These are phyloP conservation scores for Spinus olivaceus DNA, from an alignment of 2,797 vertebrate genomes.

Conservation along the genomic window DNA sequence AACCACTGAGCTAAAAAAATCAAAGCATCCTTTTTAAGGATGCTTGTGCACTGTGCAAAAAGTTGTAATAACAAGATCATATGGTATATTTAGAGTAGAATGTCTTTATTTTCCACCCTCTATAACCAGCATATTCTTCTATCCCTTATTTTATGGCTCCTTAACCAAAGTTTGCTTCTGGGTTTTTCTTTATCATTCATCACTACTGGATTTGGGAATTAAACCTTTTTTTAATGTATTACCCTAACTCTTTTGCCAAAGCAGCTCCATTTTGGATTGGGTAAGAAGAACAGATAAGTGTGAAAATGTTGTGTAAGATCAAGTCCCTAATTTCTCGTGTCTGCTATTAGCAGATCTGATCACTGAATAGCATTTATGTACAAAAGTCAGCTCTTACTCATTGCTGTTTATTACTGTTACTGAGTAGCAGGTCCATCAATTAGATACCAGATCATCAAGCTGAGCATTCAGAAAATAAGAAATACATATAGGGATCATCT, in stretches of 20 bases:
- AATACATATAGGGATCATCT: background rate
- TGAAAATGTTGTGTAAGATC: background rate
- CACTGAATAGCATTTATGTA: background rate
- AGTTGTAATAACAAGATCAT: background rate
- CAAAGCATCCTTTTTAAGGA: background rate
- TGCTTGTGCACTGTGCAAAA: background rate
- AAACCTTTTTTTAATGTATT: background rate
- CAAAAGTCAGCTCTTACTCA: background rate
- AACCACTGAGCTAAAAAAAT: background rate
- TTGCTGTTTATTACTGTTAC: background rate
- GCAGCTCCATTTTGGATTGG: background rate
- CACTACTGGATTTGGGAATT: background rate
- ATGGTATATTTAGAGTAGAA: background rate
- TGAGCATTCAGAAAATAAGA: background rate
- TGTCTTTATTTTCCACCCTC: background rate
- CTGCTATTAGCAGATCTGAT: background rate
- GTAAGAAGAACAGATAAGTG: background rate
- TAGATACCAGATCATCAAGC: background rate
- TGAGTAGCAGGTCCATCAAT: background rate
- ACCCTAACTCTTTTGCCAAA: background rate
- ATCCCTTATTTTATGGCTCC: background rate
- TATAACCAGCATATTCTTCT: background rate
- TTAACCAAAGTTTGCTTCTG: background rate
- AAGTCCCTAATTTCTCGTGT: background rate
- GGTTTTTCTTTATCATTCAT: background rate